Evolutionary conservation across 2,113 vertebrate species (phyloP).

Genomic region (Mustela lutreola): DNA sequence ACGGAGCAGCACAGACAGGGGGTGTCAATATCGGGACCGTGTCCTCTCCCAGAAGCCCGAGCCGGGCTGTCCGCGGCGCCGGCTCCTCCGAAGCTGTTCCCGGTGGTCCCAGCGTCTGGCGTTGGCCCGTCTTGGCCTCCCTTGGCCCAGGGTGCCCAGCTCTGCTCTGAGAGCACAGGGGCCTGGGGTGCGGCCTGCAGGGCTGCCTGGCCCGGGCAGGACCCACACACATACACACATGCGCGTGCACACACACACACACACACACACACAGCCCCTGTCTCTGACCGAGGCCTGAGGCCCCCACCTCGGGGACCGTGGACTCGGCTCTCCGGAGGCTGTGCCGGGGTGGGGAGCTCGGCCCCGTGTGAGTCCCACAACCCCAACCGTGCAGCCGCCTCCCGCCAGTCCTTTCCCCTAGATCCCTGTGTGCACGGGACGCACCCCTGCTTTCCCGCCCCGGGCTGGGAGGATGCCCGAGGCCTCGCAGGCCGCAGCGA

Average conservation of each 20-base stretch:
- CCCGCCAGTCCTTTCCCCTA: background rate
- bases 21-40: fast-evolving
- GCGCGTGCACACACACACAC: too few species aligned
- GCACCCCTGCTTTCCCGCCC: background rate
- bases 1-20: fast-evolving
- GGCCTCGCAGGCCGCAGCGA: background rate
- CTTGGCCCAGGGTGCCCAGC: background rate
- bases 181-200: fast-evolving
- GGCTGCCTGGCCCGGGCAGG: background rate
- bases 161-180: background rate
- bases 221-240: fast-evolving
- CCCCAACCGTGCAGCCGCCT: background rate
- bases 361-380: background rate
- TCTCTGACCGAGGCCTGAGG: background rate
- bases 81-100: fast-evolving
- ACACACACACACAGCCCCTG: background rate
- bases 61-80: fast-evolving
- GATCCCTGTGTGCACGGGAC: background rate
- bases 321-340: fast-evolving
- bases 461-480: background rate
- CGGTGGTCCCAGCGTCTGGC: fast-evolving
- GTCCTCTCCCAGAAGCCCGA: fast-evolving
- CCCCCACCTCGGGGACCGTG: fast-evolving
- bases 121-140: fast-evolving
- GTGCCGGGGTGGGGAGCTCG: background rate